A percentile compares a stretch with the other conserved stretches of the same genome.
phyloP scores from a whole-genome alignment of 2,113 vertebrate species.

The Ctenomys sociabilis region DNA sequence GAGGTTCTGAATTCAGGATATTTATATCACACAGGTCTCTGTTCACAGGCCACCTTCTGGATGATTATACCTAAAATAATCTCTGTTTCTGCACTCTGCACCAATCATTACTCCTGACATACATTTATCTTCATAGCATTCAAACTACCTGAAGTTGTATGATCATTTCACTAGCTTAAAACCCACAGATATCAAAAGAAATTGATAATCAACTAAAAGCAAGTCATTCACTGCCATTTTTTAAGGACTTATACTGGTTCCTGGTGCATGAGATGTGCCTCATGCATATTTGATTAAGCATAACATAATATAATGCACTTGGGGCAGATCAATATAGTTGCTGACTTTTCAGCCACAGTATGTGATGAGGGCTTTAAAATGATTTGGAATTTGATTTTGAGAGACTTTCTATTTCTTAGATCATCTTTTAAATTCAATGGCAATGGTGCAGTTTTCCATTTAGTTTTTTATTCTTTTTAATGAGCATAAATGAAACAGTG shows the following conservation, averaged over 20 bases:
- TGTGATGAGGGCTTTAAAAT: background rate
- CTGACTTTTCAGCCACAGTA: background rate
- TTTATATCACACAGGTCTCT: background rate
- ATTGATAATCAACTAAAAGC: background rate
- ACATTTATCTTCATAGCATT: background rate
- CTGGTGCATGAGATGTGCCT: background rate
- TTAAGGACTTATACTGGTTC: background rate
- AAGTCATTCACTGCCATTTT: background rate
- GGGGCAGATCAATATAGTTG: background rate
- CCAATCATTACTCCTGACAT: background rate
- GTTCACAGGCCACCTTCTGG: background rate
- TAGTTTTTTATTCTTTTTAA: conserved; percentile 33
- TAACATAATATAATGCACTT: background rate
- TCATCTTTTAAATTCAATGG: background rate
- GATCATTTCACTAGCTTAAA: background rate
- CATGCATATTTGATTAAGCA: background rate
- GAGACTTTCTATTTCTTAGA: background rate
- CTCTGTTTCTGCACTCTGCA: background rate
- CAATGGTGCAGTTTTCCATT: conserved; percentile 11
- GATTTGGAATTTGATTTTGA: background rate
- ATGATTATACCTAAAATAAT: background rate
- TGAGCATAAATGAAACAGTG: conserved; percentile 48
- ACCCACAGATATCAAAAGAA: background rate
- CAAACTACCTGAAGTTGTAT: background rate
- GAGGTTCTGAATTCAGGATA: background rate